phyloP scores from a whole-genome alignment of 2,113 vertebrate species.

The Dasyprocta punctata region DNA sequence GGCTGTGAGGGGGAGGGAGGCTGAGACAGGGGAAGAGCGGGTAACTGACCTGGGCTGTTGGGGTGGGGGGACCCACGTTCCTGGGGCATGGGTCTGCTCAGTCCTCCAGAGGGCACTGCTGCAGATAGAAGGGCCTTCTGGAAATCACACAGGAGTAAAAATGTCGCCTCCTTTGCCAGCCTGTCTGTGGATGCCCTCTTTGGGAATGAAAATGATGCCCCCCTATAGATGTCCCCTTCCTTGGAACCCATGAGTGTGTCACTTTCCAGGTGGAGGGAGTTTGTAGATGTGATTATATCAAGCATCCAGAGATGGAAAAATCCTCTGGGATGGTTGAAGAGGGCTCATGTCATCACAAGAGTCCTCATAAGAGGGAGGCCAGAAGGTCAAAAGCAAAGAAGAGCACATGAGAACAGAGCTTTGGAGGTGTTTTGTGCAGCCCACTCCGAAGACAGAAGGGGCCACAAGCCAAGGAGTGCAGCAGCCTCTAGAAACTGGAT shows the following conservation, averaged over 20 bases:
- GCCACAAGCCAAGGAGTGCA: neutral
- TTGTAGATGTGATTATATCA: neutral
- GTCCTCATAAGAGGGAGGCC: neutral
- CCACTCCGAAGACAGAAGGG: neutral
- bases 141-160: neutral
- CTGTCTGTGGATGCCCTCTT: neutral
- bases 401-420: fast-evolving
- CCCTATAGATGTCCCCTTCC: neutral
- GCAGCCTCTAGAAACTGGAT: neutral
- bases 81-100: neutral
- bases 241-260: neutral
- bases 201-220: neutral
- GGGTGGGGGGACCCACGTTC: neutral
- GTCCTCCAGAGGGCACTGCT: neutral
- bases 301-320: neutral
- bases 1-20: neutral
- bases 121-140: neutral
- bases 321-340: neutral
- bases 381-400: neutral
- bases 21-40: neutral
- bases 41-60: neutral
- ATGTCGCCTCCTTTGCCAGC: neutral
- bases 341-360: neutral
- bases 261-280: neutral
- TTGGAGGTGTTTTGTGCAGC: neutral